phyloP scores from a whole-genome alignment of 92 coral and sea anemone species.

The Paramuricea clavata region DNA sequence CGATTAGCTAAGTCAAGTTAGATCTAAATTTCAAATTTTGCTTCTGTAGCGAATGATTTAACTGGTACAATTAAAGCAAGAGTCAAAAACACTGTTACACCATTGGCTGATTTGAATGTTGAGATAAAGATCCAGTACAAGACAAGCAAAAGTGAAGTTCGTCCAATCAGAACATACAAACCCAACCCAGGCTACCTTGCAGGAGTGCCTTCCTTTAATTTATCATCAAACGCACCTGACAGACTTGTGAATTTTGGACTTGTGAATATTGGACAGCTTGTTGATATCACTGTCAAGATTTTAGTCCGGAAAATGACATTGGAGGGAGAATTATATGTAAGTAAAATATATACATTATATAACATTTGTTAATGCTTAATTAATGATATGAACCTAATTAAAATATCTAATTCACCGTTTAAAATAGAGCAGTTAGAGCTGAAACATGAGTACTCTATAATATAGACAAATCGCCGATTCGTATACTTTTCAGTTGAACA shows the following conservation, averaged over 20 bases:
- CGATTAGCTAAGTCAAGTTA: background rate
- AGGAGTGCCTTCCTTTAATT: slow-evolving; percentile 81
- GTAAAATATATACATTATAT: background rate
- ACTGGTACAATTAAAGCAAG: slow-evolving; percentile 64
- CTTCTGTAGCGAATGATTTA: slow-evolving; percentile 55
- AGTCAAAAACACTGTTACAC: slow-evolving; percentile 72
- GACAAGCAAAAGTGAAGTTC: slow-evolving; percentile 62
- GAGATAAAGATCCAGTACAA: slow-evolving; percentile 69
- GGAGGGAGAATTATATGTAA: slow-evolving; percentile 81
- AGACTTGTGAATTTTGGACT: slow-evolving; percentile 80
- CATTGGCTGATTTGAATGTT: slow-evolving; percentile 78
- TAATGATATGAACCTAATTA: no score
- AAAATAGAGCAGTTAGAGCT: no score
- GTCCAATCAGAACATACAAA: slow-evolving; percentile 75
- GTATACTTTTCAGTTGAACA: no score
- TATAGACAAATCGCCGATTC: no score
- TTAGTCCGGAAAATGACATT: slow-evolving; percentile 72
- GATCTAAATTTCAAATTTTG: background rate
- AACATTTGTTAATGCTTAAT: background rate
- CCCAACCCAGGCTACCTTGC: slow-evolving; percentile 77
- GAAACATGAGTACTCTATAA: no score
- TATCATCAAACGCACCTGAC: slow-evolving; percentile 67
- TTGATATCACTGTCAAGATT: slow-evolving; percentile 67
- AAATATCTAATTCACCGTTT: no score
- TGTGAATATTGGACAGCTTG: slow-evolving; percentile 79